phyloP scores from a whole-genome alignment of 2,888 invertebrate genomes.

The Gastrophysa polygoni region DNA sequence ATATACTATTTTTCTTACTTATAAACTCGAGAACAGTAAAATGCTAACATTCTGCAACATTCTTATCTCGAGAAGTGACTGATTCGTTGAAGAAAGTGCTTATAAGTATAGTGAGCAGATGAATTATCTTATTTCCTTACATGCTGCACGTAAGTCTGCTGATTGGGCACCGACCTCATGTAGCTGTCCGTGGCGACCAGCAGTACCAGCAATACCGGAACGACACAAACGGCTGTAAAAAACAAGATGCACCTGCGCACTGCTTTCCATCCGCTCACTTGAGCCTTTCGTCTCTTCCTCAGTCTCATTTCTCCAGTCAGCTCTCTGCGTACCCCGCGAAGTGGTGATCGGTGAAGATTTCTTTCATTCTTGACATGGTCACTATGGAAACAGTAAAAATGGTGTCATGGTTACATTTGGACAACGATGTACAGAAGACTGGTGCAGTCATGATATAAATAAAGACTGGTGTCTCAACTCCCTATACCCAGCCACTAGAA shows the following conservation, averaged over 20 bases:
- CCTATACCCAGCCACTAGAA: too few species aligned
- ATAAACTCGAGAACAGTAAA: too few species aligned
- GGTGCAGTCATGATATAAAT: too few species aligned
- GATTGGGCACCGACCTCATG: constrained; percentile 60
- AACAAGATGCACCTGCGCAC: constrained; percentile 66
- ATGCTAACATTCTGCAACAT: too few species aligned
- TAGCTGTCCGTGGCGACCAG: constrained; percentile 68
- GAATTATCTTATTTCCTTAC: neutral
- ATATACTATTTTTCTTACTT: too few species aligned
- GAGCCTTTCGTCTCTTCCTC: constrained; percentile 57
- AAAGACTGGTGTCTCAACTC: too few species aligned
- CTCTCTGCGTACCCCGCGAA: constrained; percentile 6
- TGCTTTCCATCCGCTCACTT: constrained; percentile 53
- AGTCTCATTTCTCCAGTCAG: constrained; percentile 52
- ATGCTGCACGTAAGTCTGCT: constrained; percentile 40
- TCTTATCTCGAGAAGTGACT: too few species aligned
- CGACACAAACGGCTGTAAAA: constrained; percentile 66
- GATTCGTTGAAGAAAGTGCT: too few species aligned
- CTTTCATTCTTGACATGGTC: neutral
- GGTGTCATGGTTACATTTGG: too few species aligned
- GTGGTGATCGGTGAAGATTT: neutral
- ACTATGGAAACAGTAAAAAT: neutral
- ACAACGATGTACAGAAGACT: too few species aligned
- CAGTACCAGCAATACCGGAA: constrained; percentile 65
- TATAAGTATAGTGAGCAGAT: too few species aligned